phyloP scores from a whole-genome alignment of 35 echinoderm and acorn worm genomes.

The Apostichopus californicus region DNA sequence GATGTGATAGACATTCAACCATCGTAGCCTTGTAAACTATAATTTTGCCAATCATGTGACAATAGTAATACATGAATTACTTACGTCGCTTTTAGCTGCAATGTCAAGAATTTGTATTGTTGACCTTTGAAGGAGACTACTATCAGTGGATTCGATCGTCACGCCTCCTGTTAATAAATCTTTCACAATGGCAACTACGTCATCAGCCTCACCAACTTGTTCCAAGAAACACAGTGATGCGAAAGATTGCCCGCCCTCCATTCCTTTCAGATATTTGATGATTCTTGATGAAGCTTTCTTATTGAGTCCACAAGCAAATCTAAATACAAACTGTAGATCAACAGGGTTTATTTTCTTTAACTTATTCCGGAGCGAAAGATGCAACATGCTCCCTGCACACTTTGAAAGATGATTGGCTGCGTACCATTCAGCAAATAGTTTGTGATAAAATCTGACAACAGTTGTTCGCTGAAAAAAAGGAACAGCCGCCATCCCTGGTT shows the following conservation, averaged over 20 bases:
- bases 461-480: not conserved
- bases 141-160: not conserved
- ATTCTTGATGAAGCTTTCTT: not conserved
- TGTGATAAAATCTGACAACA: slow-evolving; percentile 18
- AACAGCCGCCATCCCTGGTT: not conserved
- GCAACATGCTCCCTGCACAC: not conserved
- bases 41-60: too few relatives aligned
- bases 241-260: not conserved
- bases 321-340: slow-evolving; percentile 7
- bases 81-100: not conserved
- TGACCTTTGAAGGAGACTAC: not conserved
- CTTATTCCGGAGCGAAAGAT: not conserved
- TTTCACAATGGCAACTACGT: not conserved
- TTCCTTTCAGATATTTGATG: not conserved
- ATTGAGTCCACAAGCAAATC: slow-evolving; percentile 21
- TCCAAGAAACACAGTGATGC: not conserved
- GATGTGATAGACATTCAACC: too few relatives aligned
- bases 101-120: not conserved
- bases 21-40: too few relatives aligned
- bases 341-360: not conserved
- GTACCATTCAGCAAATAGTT: slow-evolving; percentile 36
- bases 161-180: not conserved
- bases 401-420: not conserved
- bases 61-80: not conserved
- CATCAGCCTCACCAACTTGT: not conserved